Percentiles rank a stretch among this genome's conserved stretches.
Evolutionary conservation across 2,797 vertebrate species (phyloP).

Genomic region (Paramormyrops hopkinsi): DNA sequence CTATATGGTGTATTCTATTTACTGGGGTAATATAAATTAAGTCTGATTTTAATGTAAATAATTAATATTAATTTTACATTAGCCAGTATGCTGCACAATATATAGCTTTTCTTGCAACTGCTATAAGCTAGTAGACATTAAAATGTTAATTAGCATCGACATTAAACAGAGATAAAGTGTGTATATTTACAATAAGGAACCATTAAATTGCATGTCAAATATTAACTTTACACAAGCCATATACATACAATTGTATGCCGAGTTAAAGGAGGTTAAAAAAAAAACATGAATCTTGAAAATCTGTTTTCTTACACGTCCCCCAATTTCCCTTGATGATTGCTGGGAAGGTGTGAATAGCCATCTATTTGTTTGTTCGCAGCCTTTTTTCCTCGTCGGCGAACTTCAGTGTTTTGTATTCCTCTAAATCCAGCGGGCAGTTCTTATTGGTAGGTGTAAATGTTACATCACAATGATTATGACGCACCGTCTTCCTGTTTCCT

Average conservation of each 20-base stretch:
- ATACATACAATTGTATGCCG: background rate
- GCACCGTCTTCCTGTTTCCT: slow-evolving; percentile 96
- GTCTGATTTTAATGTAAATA: background rate
- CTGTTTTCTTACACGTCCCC: slow-evolving; percentile 38
- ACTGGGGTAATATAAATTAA: background rate
- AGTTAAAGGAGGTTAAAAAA: background rate
- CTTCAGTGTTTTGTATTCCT: slow-evolving; percentile 69
- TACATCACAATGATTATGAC: slow-evolving; percentile 88
- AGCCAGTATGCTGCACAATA: background rate
- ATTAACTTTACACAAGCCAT: background rate
- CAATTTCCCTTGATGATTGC: slow-evolving; percentile 28
- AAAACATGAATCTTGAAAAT: slow-evolving; percentile 12
- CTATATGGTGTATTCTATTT: background rate
- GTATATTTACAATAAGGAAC: slow-evolving; percentile 1
- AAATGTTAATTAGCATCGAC: background rate
- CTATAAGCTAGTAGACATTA: background rate
- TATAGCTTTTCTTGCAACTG: background rate
- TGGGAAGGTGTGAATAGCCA: slow-evolving; percentile 28
- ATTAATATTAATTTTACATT: background rate
- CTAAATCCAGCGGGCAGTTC: slow-evolving; percentile 70
- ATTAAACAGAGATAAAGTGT: background rate
- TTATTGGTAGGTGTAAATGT: slow-evolving; percentile 87
- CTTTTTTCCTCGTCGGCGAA: slow-evolving; percentile 55
- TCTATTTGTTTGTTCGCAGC: slow-evolving; percentile 33
- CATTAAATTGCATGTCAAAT: background rate